These are phyloP conservation scores for Eustalomyia histrio DNA, from an alignment of 2,888 invertebrate species.

Conservation along the genomic window DNA sequence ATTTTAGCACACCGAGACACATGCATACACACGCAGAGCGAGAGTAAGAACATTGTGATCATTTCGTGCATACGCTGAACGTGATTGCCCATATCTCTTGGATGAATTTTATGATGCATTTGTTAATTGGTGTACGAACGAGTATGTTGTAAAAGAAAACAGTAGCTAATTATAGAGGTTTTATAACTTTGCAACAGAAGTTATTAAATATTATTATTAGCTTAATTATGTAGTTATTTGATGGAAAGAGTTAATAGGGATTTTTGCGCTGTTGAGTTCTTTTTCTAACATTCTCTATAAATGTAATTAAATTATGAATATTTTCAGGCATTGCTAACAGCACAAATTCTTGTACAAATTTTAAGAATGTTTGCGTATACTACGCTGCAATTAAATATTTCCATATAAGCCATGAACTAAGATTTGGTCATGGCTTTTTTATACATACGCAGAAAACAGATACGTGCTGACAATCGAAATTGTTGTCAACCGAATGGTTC, in stretches of 20 bases:
- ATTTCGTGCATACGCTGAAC: background rate
- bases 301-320: no score
- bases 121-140: constrained; percentile 45
- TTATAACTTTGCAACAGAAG: constrained; percentile 32
- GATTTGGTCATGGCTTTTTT: no score
- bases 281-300: no score
- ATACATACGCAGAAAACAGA: no score
- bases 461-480: no score
- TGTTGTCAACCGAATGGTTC: no score
- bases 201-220: constrained; percentile 14
- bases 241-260: background rate
- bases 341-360: no score
- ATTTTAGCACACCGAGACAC: constrained; percentile 50
- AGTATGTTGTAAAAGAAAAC: constrained; percentile 2
- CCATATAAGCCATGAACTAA: no score
- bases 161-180: constrained; percentile 54
- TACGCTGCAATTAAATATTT: no score
- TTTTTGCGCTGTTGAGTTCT: background rate
- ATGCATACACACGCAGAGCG: background rate
- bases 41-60: background rate
- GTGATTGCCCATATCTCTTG: constrained; percentile 1
- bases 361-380: no score
- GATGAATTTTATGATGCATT: constrained; percentile 48
- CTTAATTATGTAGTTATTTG: constrained; percentile 42
- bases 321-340: no score